Evolutionary conservation across 1,140 invertebrate species (phyloP).

Genomic region (Doryteuthis pealeii): DNA sequence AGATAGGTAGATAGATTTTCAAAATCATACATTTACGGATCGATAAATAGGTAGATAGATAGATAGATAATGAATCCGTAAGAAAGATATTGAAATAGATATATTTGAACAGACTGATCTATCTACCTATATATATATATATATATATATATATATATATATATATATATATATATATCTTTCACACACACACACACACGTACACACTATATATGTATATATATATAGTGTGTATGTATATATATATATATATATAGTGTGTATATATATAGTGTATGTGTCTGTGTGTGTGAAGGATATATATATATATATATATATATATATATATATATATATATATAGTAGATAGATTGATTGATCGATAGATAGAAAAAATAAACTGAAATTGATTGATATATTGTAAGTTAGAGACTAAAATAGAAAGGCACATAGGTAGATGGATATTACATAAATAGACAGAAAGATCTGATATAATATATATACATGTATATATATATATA

Average conservation of each 20-base stretch:
- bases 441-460: neutral
- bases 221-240: too few species aligned
- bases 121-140: neutral
- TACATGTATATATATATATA: neutral
- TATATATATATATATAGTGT: too few species aligned
- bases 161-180: constrained; percentile 4
- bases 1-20: neutral
- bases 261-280: too few species aligned
- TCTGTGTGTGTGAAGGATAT: too few species aligned
- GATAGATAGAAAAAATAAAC: neutral
- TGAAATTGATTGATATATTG: neutral
- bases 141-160: constrained; percentile 10
- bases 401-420: neutral
- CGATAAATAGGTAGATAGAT: neutral
- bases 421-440: neutral
- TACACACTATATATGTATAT: neutral
- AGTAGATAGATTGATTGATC: neutral
- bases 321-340: neutral
- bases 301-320: neutral
- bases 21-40: neutral
- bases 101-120: neutral
- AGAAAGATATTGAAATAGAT: neutral
- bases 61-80: neutral
- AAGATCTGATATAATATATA: neutral
- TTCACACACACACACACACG: neutral